These are phyloP conservation scores for Natrix natrix DNA, from an alignment of 2,797 vertebrate genomes.

Conservation along the genomic window DNA sequence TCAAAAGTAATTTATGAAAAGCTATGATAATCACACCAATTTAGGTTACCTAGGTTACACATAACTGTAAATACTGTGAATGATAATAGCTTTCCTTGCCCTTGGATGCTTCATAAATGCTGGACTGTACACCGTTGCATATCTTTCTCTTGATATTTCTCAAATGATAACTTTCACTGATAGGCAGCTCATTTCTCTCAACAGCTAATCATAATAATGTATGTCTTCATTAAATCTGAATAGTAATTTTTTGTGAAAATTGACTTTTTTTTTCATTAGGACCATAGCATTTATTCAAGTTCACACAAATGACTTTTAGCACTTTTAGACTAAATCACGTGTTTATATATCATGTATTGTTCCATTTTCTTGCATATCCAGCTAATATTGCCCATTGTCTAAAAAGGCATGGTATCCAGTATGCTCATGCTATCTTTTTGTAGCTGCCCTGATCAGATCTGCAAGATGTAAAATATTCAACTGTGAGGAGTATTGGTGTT, in stretches of 20 bases:
- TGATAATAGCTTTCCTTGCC: background rate
- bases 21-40: background rate
- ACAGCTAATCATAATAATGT: background rate
- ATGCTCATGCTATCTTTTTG: constrained; percentile 7
- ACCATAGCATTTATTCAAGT: constrained; percentile 17
- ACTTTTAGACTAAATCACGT: background rate
- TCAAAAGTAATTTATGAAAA: background rate
- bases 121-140: background rate
- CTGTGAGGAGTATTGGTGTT: background rate
- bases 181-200: background rate
- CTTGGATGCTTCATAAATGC: background rate
- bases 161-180: background rate
- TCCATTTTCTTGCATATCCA: background rate
- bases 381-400: background rate
- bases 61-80: background rate
- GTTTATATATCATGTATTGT: background rate
- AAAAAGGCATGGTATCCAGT: background rate
- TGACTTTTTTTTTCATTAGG: background rate
- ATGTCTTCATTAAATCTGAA: background rate
- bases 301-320: background rate
- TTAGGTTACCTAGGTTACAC: background rate
- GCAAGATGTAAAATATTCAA: background rate
- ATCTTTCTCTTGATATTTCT: background rate
- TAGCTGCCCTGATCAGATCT: background rate
- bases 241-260: background rate